Conservation (phyloP, 1,140 invertebrate genomes). For the Wasmannia auropunctata region DNA sequence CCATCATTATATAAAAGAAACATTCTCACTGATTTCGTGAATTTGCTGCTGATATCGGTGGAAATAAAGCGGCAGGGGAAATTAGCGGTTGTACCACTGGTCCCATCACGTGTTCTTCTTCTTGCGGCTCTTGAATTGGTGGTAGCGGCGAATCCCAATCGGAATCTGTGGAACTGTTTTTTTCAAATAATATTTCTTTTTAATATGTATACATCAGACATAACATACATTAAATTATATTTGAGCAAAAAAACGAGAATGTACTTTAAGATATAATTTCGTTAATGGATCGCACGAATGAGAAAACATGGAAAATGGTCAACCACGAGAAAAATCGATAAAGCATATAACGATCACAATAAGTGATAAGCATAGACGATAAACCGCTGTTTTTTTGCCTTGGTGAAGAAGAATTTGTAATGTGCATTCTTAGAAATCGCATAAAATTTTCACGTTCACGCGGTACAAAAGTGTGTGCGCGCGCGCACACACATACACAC, state of each 20-base stretch:
- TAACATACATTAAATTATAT: neutral
- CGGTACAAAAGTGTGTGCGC: too few species aligned
- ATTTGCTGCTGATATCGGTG: slow-evolving; percentile 74
- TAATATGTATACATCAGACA: neutral
- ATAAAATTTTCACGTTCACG: neutral
- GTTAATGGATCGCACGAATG: neutral
- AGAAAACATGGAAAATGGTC: neutral
- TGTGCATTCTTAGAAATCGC: neutral
- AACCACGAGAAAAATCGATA: neutral
- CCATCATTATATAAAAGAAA: slow-evolving; percentile 5
- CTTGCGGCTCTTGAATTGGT: slow-evolving; percentile 79
- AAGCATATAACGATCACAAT: neutral
- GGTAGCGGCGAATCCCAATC: slow-evolving; percentile 79
- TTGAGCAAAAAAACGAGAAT: neutral
- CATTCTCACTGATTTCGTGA: slow-evolving; percentile 69
- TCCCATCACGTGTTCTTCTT: slow-evolving; percentile 78
- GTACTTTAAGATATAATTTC: neutral
- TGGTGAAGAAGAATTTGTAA: neutral
- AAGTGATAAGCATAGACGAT: neutral
- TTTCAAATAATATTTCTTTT: neutral
- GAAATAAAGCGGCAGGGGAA: slow-evolving; percentile 77
- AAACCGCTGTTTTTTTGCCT: neutral
- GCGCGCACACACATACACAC: too few species aligned
- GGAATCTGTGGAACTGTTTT: slow-evolving; percentile 78
- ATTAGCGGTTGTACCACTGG: slow-evolving; percentile 78